phyloP scores from a whole-genome alignment of 2,888 invertebrate genomes.

The Hirtodrosophila duncani region DNA sequence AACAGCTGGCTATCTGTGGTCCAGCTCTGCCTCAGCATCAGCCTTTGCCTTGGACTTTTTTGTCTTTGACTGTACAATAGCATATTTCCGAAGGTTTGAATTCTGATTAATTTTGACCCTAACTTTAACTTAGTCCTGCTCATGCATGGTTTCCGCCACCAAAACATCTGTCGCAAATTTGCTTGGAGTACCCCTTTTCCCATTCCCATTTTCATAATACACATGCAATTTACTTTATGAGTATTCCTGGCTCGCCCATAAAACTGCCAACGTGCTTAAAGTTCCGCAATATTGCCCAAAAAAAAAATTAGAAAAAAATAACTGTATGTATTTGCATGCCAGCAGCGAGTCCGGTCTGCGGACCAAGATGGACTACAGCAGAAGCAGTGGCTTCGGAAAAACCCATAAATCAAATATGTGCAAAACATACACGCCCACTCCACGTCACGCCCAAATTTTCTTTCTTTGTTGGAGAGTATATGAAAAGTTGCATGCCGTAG shows the following conservation, averaged over 20 bases:
- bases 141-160: too few species aligned
- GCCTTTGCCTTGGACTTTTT: too few species aligned
- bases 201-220: neutral
- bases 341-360: too few species aligned
- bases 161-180: too few species aligned
- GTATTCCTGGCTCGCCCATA: constrained; percentile 18
- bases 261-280: constrained; percentile 2
- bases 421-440: neutral
- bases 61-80: too few species aligned
- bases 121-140: too few species aligned
- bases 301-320: constrained; percentile 19
- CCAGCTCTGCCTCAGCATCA: too few species aligned
- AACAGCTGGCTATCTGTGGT: too few species aligned
- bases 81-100: too few species aligned
- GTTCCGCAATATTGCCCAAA: neutral
- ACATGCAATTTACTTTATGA: constrained; percentile 15
- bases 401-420: constrained; percentile 8
- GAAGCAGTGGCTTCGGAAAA: neutral
- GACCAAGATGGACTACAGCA: neutral
- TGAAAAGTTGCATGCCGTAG: constrained; percentile 23
- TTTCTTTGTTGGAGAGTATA: constrained; percentile 8
- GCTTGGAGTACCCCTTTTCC: too few species aligned
- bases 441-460: constrained; percentile 16
- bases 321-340: too few species aligned
- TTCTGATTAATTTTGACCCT: too few species aligned